Percentiles rank a stretch among this genome's conserved stretches.
phyloP scores from a whole-genome alignment of 2,888 invertebrate genomes.

The Thymelicus sylvestris region DNA sequence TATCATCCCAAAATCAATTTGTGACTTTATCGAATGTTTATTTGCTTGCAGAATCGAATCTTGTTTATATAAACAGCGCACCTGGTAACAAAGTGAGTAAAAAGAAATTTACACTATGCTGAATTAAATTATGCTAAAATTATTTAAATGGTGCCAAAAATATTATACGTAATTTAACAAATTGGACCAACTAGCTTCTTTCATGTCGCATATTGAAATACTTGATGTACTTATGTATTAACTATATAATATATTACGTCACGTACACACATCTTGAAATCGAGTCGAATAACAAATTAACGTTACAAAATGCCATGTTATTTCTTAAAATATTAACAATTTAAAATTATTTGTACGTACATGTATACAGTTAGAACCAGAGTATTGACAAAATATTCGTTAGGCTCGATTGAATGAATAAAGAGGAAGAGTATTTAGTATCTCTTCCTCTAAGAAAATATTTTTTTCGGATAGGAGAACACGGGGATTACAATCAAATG shows the following conservation, averaged over 20 bases:
- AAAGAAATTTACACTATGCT: slow-evolving; percentile 31
- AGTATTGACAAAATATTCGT: background rate
- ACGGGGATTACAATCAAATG: background rate
- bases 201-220: slow-evolving; percentile 8
- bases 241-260: background rate
- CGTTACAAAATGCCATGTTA: background rate
- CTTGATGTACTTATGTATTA: slow-evolving; percentile 8
- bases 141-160: slow-evolving; percentile 28
- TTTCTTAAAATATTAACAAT: background rate
- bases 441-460: background rate
- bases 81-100: slow-evolving; percentile 39
- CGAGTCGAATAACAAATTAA: background rate
- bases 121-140: slow-evolving; percentile 8
- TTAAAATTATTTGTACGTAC: background rate
- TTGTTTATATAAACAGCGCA: slow-evolving; percentile 39
- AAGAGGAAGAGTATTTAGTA: too few relatives aligned
- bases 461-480: background rate
- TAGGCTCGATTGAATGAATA: background rate
- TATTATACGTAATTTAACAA: slow-evolving; percentile 11
- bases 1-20: slow-evolving; percentile 8
- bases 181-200: slow-evolving; percentile 3
- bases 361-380: background rate
- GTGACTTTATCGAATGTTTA: slow-evolving; percentile 36
- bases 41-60: slow-evolving; percentile 39
- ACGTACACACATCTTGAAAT: slow-evolving; percentile 17